Base-by-base conservation (phyloP, 2,888 invertebrate genomes). In the Drosophila picticornis region DNA sequence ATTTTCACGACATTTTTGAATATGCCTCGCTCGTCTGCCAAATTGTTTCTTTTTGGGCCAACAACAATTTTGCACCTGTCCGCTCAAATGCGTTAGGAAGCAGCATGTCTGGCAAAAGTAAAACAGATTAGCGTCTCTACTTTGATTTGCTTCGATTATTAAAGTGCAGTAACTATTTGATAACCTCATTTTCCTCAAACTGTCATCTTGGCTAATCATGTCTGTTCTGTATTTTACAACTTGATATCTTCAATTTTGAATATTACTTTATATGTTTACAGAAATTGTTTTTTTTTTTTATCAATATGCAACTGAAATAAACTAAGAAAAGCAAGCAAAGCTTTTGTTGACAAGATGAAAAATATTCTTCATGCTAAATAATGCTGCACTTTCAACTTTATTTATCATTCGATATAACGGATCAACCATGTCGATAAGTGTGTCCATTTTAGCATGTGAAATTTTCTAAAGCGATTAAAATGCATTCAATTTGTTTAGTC, bases 41-140 rank as follows among this genome's bases (percentile, higher is more conserved):
- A 77, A 77, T 73, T 62, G 62, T 65, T 68, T 56, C 34, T 40
- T n/a, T 64, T 51, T 56, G 32, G 9, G 56, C 32, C 58, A 67
- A 73, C 32, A 11, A 64, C 72, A 58, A 58, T 59, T 72, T 77
- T 61, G 77, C 77, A 77, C 77, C 77, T 77, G 77, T 77, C 64
- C 75, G 70, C 59, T 75, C 56, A 36, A 75, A 58, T 60, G 34
- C 22, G 59, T 55, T 46, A n/a, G 40, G 31, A 36, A 25, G 31
- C 46, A 22, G 48, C 22, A 48, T 34, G 48, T 25, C 36, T 38
- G 29, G 53, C 46, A 31, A 38, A 48, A 13, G 19, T 13, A 57
- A 48, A 50, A 58, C 56, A 55, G 52, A 64, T 64, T 64, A 38
- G 53, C 9, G 16, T 46, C 53, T 51, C 40, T 61, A 34, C 51